Evolutionary conservation across 2,113 vertebrate genomes (phyloP).

Genomic region (Todiramphus chloris): DNA sequence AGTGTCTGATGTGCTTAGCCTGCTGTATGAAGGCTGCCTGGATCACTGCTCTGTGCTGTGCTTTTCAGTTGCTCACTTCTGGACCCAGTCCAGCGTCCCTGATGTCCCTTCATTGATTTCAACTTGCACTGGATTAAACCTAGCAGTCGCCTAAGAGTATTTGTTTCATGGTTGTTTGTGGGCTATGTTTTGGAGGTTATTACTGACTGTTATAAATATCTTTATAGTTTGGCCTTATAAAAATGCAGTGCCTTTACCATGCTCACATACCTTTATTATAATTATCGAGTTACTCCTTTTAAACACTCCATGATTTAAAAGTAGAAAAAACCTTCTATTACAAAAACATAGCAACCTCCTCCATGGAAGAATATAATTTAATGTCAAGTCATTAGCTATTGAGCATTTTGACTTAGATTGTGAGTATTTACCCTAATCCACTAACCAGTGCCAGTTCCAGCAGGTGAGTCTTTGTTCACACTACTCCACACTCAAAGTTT

Average conservation of each 20-base stretch:
- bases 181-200: conserved; percentile 12
- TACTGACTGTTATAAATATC: conserved; percentile 12
- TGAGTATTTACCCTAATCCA: neutral
- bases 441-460: neutral
- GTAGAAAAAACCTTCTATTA: neutral
- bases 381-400: neutral
- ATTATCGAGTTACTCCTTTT: neutral
- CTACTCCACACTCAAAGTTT: neutral
- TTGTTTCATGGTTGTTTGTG: conserved; percentile 25
- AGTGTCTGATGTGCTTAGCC: neutral
- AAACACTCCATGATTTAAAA: neutral
- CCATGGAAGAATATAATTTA: neutral
- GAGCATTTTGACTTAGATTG: neutral
- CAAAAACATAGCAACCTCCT: neutral
- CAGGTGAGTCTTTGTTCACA: neutral
- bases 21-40: neutral
- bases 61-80: neutral
- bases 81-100: neutral
- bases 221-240: conserved; percentile 1
- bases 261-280: neutral
- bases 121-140: neutral
- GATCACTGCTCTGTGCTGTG: neutral
- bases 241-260: neutral
- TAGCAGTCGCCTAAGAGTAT: conserved; percentile 13
- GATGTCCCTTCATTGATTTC: conserved; percentile 8